Evolutionary conservation across 2,888 invertebrate species (phyloP).

Genomic region (Agriopis leucophaearia): DNA sequence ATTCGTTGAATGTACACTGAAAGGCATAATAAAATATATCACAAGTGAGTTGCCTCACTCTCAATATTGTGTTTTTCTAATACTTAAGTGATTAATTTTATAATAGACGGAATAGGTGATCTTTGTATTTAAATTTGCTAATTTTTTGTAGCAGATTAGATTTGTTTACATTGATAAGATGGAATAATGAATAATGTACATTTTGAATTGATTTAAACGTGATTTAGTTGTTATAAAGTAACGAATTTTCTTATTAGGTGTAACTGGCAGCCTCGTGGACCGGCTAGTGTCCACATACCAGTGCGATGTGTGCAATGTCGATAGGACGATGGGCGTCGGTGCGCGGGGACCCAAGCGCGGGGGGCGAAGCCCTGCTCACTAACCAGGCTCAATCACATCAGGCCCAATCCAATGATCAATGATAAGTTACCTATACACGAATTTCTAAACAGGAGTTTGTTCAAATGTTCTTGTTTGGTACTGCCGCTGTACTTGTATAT

Average conservation of each 20-base stretch:
- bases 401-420: neutral
- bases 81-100: conserved; percentile 85
- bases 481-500: neutral
- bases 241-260: conserved; percentile 82
- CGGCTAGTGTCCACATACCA: conserved; percentile 76
- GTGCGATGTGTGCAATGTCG: conserved; percentile 81
- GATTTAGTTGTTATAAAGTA: conserved; percentile 86
- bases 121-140: conserved; percentile 86
- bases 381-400: neutral
- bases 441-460: neutral
- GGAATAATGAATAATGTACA: conserved; percentile 84
- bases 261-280: conserved; percentile 79
- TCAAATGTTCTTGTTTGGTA: neutral
- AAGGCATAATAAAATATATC: conserved; percentile 82
- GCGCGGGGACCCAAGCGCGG: conserved; percentile 16
- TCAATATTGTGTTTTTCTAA: conserved; percentile 81
- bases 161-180: conserved; percentile 83
- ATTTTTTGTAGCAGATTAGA: conserved; percentile 86
- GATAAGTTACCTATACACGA: neutral
- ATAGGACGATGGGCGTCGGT: conserved; percentile 56
- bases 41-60: conserved; percentile 73
- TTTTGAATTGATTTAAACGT: conserved; percentile 86
- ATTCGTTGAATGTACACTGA: conserved; percentile 81
- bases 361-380: neutral
- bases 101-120: conserved; percentile 82